Conservation (phyloP, 2,113 vertebrate genomes). For the Paramisgurnus dabryanus region DNA sequence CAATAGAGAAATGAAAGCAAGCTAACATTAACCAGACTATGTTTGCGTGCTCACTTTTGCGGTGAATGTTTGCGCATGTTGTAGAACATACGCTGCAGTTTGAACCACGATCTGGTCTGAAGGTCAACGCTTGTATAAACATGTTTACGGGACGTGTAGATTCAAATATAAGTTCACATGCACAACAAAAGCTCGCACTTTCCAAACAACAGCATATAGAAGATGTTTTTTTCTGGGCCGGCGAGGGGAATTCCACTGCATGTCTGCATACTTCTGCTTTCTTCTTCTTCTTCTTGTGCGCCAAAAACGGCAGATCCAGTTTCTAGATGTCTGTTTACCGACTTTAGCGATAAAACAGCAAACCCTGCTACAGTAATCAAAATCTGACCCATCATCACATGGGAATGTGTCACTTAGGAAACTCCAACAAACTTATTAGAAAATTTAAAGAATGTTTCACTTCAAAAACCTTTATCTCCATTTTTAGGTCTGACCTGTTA, state of each 20-base stretch:
- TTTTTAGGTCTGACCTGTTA: too few relatives aligned
- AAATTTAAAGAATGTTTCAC: too few relatives aligned
- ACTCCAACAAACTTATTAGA: background rate
- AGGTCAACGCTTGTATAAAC: conserved; percentile 32
- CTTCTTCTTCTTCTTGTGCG: conserved; percentile 45
- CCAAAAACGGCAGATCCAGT: conserved; percentile 42
- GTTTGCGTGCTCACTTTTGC: background rate
- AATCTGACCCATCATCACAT: background rate
- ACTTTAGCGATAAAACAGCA: background rate
- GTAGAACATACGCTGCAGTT: background rate
- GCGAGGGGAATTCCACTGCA: conserved; percentile 75
- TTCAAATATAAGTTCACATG: background rate
- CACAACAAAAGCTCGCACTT: conserved; percentile 38
- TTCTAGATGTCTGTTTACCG: conserved; percentile 38
- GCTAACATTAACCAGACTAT: background rate
- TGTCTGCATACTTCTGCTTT: conserved; percentile 79
- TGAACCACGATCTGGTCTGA: conserved; percentile 1
- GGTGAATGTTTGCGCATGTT: conserved; percentile 4
- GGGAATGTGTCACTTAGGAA: conserved; percentile 28
- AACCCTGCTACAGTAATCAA: conserved; percentile 14
- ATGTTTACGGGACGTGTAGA: background rate
- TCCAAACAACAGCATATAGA: conserved; percentile 27
- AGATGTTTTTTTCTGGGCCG: conserved; percentile 43
- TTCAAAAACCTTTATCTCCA: too few relatives aligned
- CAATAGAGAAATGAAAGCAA: conserved; percentile 7